phyloP scores from a whole-genome alignment of 2,888 invertebrate genomes.

The Tachystola acroxantha region DNA sequence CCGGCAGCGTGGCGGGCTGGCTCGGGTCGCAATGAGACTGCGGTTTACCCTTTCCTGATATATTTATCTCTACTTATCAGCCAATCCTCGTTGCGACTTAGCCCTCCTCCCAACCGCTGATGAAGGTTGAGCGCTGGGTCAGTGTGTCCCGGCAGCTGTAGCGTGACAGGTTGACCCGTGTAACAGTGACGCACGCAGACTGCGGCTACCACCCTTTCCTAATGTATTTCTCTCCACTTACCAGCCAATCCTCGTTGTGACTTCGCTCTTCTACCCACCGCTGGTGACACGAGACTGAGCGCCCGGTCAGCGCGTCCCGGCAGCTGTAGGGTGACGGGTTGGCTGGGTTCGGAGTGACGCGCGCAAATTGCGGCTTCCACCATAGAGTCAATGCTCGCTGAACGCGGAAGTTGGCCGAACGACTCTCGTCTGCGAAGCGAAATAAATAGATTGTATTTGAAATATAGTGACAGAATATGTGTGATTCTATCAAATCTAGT shows the following conservation, averaged over 20 bases:
- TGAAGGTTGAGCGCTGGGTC: too few species aligned
- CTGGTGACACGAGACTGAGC: conserved; percentile 84
- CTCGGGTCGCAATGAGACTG: too few species aligned
- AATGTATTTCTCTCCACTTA: conserved; percentile 51
- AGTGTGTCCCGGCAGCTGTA: too few species aligned
- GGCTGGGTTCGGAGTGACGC: conserved; percentile 61
- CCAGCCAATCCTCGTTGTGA: conserved; percentile 85
- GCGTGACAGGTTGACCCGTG: too few species aligned
- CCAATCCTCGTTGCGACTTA: conserved; percentile 85
- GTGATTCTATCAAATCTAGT: too few species aligned
- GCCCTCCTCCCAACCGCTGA: conserved; percentile 87
- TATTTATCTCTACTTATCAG: conserved; percentile 74
- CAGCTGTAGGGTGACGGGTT: conserved; percentile 41
- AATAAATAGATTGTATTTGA: too few species aligned
- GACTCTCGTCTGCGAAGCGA: conserved; percentile 65
- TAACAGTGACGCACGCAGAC: too few species aligned
- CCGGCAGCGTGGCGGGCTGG: too few species aligned
- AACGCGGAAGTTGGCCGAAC: conserved; percentile 80
- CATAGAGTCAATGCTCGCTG: conserved; percentile 88
- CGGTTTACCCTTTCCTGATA: too few species aligned
- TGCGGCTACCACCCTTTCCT: too few species aligned
- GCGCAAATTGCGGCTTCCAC: conserved; percentile 84
- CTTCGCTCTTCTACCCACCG: conserved; percentile 86
- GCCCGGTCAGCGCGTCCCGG: conserved; percentile 70
- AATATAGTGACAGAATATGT: too few species aligned